Conservation (phyloP, 37 sponge, comb jelly and placozoan species). For the Cladorhizidae sp. region DNA sequence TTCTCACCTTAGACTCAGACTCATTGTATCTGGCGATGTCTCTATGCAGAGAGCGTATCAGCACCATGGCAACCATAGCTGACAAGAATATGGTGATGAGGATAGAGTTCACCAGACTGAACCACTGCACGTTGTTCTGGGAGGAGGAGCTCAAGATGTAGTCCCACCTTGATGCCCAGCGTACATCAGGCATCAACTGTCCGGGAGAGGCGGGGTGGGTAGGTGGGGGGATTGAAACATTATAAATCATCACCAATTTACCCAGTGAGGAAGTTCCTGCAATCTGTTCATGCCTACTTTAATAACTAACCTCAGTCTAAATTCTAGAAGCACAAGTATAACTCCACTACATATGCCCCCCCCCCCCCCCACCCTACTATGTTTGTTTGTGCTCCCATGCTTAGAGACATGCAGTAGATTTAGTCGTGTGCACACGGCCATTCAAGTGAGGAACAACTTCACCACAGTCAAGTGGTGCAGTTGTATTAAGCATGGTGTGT, state of each 20-base stretch:
- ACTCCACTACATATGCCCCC: no score
- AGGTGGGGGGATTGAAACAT: neutral
- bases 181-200: constrained; percentile 53
- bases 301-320: no score
- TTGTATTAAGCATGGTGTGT: no score
- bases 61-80: constrained; percentile 96
- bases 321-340: no score
- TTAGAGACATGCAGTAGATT: no score
- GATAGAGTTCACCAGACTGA: constrained; percentile 89
- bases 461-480: no score
- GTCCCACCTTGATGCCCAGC: constrained; percentile 98
- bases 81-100: constrained; percentile 95
- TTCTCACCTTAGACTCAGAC: constrained; percentile 73
- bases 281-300: neutral
- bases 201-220: neutral
- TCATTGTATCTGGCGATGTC: constrained; percentile 95
- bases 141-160: constrained; percentile 86
- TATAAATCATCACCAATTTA: neutral
- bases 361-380: no score
- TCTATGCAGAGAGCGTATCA: constrained; percentile 86
- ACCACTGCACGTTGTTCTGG: constrained; percentile 96
- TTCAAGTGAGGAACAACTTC: no score
- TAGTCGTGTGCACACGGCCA: no score
- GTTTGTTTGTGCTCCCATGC: no score
- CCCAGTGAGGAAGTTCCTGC: neutral